phyloP scores from a whole-genome alignment of 1,140 invertebrate genomes.

The Drosophila murphyi region DNA sequence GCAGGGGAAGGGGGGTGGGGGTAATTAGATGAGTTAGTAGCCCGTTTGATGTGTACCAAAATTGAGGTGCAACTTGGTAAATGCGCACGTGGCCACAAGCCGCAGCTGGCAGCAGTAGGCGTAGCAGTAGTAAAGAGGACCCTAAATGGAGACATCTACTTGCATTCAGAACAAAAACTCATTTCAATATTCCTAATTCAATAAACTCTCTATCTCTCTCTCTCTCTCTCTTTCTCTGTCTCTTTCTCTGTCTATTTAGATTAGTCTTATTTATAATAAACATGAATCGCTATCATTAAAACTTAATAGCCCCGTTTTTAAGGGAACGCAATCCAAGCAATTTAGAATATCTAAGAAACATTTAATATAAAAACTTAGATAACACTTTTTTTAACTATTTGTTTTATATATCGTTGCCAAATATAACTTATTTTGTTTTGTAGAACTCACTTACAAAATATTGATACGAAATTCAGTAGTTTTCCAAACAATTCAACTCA shows the following conservation, averaged over 20 bases:
- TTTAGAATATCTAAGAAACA: no score
- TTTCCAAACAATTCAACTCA: constrained; percentile 61
- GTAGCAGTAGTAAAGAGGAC: background rate
- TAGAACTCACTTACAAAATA: constrained; percentile 52
- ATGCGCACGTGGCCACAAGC: constrained; percentile 43
- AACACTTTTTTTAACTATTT: no score
- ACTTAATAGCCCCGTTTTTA: no score
- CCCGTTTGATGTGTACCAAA: constrained; percentile 68
- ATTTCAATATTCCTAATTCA: background rate
- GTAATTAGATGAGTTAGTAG: constrained; percentile 74
- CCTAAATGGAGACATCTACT: background rate
- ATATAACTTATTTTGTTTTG: background rate
- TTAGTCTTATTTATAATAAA: no score
- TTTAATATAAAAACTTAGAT: no score
- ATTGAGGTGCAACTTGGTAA: constrained; percentile 48
- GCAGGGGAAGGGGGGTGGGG: background rate
- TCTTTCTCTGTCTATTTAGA: no score
- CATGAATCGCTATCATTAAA: no score
- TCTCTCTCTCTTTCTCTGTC: no score
- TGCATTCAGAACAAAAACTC: background rate
- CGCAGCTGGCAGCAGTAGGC: constrained; percentile 52
- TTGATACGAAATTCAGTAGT: constrained; percentile 59
- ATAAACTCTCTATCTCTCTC: no score
- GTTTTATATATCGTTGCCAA: no score
- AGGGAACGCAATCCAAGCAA: no score